Evolutionary conservation across 2,797 vertebrate species (phyloP).

Genomic region (Eulemur coronatus): DNA sequence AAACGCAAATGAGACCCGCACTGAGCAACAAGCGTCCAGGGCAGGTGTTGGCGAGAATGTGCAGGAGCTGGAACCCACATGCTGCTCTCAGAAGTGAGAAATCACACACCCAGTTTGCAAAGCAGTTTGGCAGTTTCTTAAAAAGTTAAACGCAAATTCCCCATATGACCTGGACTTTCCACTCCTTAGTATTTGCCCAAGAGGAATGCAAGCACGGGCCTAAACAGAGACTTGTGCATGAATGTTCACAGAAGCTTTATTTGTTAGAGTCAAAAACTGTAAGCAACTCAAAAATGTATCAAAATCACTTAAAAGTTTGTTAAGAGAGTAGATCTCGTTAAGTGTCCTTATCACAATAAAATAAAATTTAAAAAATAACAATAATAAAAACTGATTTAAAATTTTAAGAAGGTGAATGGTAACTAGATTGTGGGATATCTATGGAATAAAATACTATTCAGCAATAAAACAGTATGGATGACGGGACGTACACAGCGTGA

Average conservation of each 20-base stretch:
- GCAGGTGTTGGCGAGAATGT: background rate
- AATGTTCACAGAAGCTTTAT: background rate
- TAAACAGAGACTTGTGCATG: background rate
- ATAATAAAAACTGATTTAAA: too few species aligned
- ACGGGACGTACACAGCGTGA: accelerated
- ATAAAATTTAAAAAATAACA: too few species aligned
- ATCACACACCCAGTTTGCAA: background rate
- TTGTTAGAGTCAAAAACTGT: background rate
- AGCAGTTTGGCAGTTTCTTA: background rate
- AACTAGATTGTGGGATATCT: accelerated
- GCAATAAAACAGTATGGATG: accelerated
- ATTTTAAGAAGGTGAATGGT: background rate
- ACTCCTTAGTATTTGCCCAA: too few species aligned
- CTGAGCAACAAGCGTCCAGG: accelerated
- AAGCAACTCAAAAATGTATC: too few species aligned
- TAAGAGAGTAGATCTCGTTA: too few species aligned
- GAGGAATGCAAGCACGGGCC: background rate
- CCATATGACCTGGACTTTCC: background rate
- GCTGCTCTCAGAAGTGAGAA: background rate
- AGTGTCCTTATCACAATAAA: too few species aligned
- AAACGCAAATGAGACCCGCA: accelerated
- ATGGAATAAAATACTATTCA: accelerated
- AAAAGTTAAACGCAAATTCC: background rate
- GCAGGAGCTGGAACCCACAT: background rate
- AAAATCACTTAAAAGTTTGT: too few species aligned